phyloP scores from a whole-genome alignment of 2,888 invertebrate species.

The Prionchulus punctatus region DNA sequence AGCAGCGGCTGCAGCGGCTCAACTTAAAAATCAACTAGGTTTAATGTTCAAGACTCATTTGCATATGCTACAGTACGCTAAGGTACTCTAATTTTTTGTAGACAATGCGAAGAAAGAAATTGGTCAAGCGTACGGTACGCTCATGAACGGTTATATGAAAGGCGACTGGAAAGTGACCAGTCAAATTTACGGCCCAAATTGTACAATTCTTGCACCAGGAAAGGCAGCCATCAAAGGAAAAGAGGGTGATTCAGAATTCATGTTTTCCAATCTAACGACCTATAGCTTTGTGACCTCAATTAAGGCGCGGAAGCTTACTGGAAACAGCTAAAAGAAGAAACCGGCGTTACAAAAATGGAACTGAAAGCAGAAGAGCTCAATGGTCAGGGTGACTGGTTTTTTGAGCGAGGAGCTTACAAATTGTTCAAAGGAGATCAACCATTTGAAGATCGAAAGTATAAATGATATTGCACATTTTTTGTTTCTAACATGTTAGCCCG shows the following conservation, averaged over 20 bases:
- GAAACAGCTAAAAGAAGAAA: conserved; percentile 11
- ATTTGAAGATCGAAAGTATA: conserved; percentile 10
- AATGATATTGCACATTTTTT: background rate
- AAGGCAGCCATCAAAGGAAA: conserved; percentile 8
- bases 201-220: conserved; percentile 9
- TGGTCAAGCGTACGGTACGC: conserved; percentile 8
- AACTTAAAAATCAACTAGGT: background rate
- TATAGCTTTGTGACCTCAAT: background rate
- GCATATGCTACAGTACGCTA: too few species aligned
- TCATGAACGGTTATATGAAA: conserved; percentile 12
- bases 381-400: conserved; percentile 12
- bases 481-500: background rate
- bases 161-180: conserved; percentile 11
- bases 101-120: conserved; percentile 7
- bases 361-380: conserved; percentile 13
- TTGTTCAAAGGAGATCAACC: conserved; percentile 7
- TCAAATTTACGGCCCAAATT: conserved; percentile 12
- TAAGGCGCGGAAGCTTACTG: conserved; percentile 12
- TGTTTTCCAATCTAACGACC: too few species aligned
- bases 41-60: too few species aligned
- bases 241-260: conserved; percentile 10
- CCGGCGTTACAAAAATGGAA: conserved; percentile 11
- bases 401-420: conserved; percentile 11
- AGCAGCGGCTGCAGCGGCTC: background rate
- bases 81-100: background rate